These are phyloP conservation scores for Phaethornis superciliosus DNA, from an alignment of 2,113 vertebrate genomes.

Conservation along the genomic window DNA sequence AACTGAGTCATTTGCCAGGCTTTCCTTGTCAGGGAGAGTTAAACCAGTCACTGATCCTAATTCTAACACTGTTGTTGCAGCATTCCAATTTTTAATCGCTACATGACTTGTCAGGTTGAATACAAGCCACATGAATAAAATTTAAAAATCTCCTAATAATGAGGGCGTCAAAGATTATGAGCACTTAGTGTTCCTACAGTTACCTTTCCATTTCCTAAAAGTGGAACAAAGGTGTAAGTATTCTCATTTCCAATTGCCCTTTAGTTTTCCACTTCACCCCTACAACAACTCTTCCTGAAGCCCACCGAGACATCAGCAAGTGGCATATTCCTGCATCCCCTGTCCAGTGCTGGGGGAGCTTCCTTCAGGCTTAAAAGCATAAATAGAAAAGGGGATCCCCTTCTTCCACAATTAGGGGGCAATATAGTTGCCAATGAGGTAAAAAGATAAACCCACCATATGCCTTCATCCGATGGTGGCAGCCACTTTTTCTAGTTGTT, in stretches of 20 bases:
- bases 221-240: neutral
- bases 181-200: constrained; percentile 11
- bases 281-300: neutral
- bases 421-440: neutral
- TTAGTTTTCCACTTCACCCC: neutral
- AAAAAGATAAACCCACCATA: constrained; percentile 11
- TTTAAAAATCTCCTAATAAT: constrained; percentile 85
- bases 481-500: neutral
- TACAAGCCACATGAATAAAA: constrained; percentile 84
- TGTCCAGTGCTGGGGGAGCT: neutral
- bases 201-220: constrained; percentile 35
- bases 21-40: constrained; percentile 92
- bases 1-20: constrained; percentile 90
- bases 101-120: constrained; percentile 94
- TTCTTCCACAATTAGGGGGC: neutral
- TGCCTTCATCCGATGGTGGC: neutral
- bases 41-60: constrained; percentile 93
- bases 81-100: constrained; percentile 98
- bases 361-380: neutral
- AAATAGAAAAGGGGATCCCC: neutral
- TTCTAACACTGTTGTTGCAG: constrained; percentile 94
- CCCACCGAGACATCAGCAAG: neutral
- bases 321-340: neutral
- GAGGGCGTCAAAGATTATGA: constrained; percentile 76
- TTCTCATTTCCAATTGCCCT: neutral